These are phyloP conservation scores for Vollenhovia emeryi DNA, from an alignment of 1,140 invertebrate species.

Conservation along the genomic window DNA sequence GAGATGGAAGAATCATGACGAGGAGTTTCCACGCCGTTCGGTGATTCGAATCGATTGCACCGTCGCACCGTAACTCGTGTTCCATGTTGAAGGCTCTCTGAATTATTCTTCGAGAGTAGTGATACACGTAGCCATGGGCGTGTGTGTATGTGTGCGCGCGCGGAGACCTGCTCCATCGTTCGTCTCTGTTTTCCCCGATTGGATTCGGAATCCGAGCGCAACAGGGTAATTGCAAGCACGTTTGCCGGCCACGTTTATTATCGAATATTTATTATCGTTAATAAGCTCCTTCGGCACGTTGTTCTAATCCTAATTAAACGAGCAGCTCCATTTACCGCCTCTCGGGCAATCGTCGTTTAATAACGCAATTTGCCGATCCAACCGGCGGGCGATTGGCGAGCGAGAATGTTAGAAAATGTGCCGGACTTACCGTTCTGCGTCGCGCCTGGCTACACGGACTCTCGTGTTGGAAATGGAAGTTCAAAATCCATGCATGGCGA, in stretches of 20 bases:
- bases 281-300: background rate
- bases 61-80: constrained; percentile 29
- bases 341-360: background rate
- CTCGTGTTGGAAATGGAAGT: background rate
- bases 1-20: background rate
- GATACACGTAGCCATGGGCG: constrained; percentile 30
- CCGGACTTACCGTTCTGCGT: constrained; percentile 16
- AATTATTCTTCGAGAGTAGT: constrained; percentile 36
- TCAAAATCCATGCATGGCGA: constrained; percentile 41
- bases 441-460: background rate
- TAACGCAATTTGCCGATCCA: background rate
- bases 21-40: background rate
- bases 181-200: background rate
- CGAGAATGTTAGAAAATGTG: background rate
- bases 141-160: background rate
- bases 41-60: constrained; percentile 44
- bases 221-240: constrained; percentile 1
- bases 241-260: background rate
- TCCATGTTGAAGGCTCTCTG: constrained; percentile 38
- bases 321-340: background rate
- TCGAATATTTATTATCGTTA: constrained; percentile 1
- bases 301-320: background rate
- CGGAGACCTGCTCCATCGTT: background rate
- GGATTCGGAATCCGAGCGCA: constrained; percentile 7
- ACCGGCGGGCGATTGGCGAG: background rate